Conservation (phyloP, 2,888 invertebrate species). For the Xestoiulus laeticollis region DNA sequence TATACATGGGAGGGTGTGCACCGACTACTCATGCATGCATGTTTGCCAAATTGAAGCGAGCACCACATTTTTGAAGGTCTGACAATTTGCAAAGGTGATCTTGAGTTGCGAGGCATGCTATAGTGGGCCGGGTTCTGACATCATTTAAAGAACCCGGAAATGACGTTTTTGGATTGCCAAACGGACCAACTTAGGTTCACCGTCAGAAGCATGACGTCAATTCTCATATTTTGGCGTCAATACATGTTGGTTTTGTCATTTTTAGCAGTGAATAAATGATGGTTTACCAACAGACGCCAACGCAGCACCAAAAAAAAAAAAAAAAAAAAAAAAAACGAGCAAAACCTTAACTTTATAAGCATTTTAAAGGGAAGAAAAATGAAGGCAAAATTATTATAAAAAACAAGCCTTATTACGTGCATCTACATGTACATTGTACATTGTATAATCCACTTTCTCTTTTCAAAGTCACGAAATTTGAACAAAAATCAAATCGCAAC, state of each 20-base stretch:
- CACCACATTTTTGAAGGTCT: background rate
- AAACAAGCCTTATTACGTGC: too few species aligned
- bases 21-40: background rate
- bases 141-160: background rate
- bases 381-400: too few species aligned
- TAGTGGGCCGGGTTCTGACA: constrained; percentile 16
- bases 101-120: background rate
- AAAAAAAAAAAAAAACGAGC: too few species aligned
- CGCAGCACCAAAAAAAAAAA: background rate
- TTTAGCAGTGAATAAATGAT: background rate
- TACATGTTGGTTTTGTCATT: background rate
- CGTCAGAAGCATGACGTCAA: background rate
- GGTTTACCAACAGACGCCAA: background rate
- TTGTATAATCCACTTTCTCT: too few species aligned
- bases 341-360: too few species aligned
- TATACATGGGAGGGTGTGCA: background rate
- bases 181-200: background rate
- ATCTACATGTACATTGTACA: too few species aligned
- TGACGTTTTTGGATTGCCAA: background rate
- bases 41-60: background rate
- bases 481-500: too few species aligned
- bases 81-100: constrained; percentile 16
- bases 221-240: background rate
- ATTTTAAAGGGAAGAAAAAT: too few species aligned
- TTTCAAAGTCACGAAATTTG: too few species aligned